Evolutionary conservation across 2,888 invertebrate species (phyloP).

Genomic region (Harpagoxenus sublaevis): DNA sequence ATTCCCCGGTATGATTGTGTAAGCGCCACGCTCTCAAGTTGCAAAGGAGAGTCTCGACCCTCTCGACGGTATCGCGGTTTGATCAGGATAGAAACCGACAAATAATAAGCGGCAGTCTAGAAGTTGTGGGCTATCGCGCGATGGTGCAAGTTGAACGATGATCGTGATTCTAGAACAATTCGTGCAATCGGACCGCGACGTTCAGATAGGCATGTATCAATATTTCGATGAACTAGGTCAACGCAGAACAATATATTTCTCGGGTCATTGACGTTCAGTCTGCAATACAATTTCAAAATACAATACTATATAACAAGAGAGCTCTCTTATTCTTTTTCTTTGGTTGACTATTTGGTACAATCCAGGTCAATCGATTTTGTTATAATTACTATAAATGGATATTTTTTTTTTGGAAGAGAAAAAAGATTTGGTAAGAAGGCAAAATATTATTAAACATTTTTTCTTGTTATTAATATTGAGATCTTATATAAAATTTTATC

Average conservation of each 20-base stretch:
- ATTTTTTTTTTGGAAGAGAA: background rate
- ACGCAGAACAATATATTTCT: conserved; percentile 30
- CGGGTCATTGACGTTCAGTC: conserved; percentile 29
- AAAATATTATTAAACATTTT: background rate
- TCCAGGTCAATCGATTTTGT: conserved; percentile 23
- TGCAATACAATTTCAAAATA: conserved; percentile 36
- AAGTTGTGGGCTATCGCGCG: background rate
- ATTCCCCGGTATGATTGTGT: conserved; percentile 53
- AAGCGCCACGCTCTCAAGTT: conserved; percentile 46
- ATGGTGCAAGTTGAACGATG: conserved; percentile 23
- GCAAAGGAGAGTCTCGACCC: conserved; percentile 59
- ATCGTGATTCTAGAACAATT: conserved; percentile 27
- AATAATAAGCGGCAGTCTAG: conserved; percentile 35
- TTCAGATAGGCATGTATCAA: conserved; percentile 41
- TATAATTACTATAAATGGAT: conserved; percentile 13
- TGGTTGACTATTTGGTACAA: background rate
- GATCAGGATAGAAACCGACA: conserved; percentile 39
- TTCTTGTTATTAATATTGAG: background rate
- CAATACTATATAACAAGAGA: background rate
- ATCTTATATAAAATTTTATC: background rate
- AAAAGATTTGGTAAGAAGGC: background rate
- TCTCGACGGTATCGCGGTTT: conserved; percentile 24
- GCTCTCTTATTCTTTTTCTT: conserved; percentile 14
- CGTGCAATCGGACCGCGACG: background rate
- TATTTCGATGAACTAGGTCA: conserved; percentile 40